These are phyloP conservation scores for Bombus superbus DNA, from an alignment of 1,140 invertebrate species.

Conservation along the genomic window DNA sequence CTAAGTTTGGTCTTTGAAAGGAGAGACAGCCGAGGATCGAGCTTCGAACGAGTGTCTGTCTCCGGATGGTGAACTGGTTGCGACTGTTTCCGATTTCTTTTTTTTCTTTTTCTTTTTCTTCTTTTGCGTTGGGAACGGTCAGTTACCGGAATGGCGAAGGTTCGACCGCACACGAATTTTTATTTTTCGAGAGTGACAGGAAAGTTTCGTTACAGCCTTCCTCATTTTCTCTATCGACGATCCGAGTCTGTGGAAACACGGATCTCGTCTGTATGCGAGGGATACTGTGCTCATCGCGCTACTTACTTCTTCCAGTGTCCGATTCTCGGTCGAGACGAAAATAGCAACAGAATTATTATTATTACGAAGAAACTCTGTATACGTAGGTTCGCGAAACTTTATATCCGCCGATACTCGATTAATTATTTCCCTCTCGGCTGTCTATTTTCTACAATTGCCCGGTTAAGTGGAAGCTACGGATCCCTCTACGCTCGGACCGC, in stretches of 20 bases:
- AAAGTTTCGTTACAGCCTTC: no score
- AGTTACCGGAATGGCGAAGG: no score
- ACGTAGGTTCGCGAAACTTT: background rate
- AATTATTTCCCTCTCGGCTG: background rate
- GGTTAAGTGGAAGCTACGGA: background rate
- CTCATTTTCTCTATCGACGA: no score
- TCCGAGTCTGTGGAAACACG: no score
- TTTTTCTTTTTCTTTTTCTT: background rate
- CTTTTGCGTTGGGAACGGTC: background rate
- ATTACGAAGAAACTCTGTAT: no score
- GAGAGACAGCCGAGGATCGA: background rate
- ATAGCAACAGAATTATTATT: no score
- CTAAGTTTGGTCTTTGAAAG: conserved; percentile 14
- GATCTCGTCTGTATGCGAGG: no score
- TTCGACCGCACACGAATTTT: background rate
- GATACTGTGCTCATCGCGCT: no score
- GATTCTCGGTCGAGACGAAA: no score
- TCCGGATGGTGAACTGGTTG: no score
- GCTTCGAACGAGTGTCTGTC: background rate
- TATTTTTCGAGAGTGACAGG: background rate
- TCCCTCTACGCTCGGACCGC: background rate
- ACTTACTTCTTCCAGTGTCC: no score
- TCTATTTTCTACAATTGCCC: background rate
- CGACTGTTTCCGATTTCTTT: background rate
- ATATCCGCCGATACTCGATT: background rate